Evolutionary conservation across 2,113 vertebrate species (phyloP).

Genomic region (Pelecanoides urinatrix): DNA sequence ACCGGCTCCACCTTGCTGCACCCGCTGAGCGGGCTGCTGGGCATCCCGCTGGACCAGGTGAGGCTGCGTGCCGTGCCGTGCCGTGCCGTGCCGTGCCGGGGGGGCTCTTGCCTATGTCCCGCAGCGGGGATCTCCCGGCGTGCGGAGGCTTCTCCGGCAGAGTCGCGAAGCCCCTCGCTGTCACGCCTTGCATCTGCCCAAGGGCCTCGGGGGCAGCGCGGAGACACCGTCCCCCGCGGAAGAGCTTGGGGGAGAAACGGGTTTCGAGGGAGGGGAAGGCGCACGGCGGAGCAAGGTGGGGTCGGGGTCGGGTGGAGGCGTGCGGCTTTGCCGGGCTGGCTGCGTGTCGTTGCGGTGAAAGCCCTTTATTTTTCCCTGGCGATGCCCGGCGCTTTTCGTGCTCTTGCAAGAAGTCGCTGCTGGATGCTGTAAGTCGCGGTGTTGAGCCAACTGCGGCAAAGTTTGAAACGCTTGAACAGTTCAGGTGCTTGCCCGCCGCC

Average conservation of each 20-base stretch:
- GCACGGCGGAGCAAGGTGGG: background rate
- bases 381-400: background rate
- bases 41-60: too few relatives aligned
- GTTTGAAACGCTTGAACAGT: background rate
- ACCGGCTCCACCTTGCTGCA: too few relatives aligned
- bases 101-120: too few relatives aligned
- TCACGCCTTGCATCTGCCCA: background rate
- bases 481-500: background rate
- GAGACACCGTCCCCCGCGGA: background rate
- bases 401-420: background rate
- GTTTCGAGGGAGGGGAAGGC: background rate
- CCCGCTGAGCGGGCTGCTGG: too few relatives aligned
- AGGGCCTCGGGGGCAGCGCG: background rate
- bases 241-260: rapidly evolving
- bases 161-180: background rate
- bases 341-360: background rate
- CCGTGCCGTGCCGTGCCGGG: too few relatives aligned
- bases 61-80: too few relatives aligned
- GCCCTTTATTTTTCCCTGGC: background rate
- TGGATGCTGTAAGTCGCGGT: background rate
- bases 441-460: rapidly evolving
- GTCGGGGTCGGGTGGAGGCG: background rate
- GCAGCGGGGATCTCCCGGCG: too few relatives aligned
- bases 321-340: background rate
- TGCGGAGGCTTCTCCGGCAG: background rate